Base-by-base conservation (phyloP, 64 coral and sea anemone genomes). In the Montipora capricornis region DNA sequence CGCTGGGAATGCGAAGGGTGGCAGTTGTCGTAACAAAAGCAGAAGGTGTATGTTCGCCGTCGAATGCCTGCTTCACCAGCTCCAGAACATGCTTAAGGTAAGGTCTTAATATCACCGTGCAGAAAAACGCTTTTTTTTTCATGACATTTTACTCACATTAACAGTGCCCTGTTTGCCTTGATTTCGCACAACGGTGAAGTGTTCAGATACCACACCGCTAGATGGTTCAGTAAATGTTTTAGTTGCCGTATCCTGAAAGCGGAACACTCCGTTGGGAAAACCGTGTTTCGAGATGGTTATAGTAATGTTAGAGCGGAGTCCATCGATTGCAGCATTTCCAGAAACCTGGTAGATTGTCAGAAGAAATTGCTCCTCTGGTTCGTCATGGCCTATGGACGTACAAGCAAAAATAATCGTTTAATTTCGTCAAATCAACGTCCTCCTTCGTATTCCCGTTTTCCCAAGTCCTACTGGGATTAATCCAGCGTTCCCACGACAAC, bases 191-290 rank as follows among this genome's bases (percentile, higher is more conserved):
- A 98, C 92, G 20, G 93, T 77, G 14, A 98, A 95, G 15, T 88
- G 49, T 8, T 92, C 50, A 6, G 89, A 74, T 37, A 61, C 29
- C 17, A 81, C 76, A 37, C 49, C 85, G 47, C 20, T 87, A 8
- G 83, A 79, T 44, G 95, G 95, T 61, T 96, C 95, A 57, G 55
- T 58, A 20, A 96, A 75, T 16, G 80, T 92, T 49, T 73, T 80
- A 0, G 20, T 64, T 3, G 92, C 47, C 47, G 89, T 89, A 75
- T 82, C 83, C 68, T 93, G 55, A 91, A 99, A 96, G n/a, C 44
- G 20, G 67, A 99, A 99, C 15, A 95, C 78, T 13, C 98, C 98
- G 52, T 99, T 99, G 9, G 98, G 98, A 37, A 92, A 91, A 9
- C 98, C 98, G 52, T 79, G 90, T 76, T 99, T 99, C 5, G 91